These are phyloP conservation scores for Trachops cirrhosus DNA, from an alignment of 2,797 vertebrate species.

Conservation along the genomic window DNA sequence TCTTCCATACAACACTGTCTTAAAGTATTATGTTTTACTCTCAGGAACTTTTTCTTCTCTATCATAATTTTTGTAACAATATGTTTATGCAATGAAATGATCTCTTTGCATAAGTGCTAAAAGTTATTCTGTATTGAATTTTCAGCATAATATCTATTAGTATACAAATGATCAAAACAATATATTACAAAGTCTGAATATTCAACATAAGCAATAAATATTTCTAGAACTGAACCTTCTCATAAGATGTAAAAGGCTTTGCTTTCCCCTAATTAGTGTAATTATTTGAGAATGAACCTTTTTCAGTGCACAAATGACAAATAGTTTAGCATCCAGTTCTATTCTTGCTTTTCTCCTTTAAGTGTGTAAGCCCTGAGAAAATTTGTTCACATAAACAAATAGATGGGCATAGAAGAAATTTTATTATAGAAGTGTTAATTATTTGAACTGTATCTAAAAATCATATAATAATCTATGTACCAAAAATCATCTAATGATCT, in stretches of 20 bases:
- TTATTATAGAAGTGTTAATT: not conserved
- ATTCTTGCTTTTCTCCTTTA: not conserved
- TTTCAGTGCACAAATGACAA: not conserved
- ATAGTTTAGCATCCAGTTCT: not conserved
- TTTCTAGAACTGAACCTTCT: not conserved
- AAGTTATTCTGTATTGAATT: not conserved
- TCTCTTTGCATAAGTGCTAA: not conserved
- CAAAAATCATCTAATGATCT: not conserved
- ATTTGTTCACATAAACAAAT: conserved; percentile 6
- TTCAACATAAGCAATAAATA: not conserved
- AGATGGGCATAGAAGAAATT: not conserved
- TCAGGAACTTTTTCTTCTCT: not conserved
- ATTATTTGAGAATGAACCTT: not conserved
- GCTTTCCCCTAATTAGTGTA: not conserved
- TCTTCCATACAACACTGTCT: not conserved
- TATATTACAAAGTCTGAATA: not conserved
- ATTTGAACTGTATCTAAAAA: conserved; percentile 17
- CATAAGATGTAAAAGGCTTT: not conserved
- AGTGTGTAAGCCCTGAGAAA: not conserved
- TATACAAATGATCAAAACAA: not conserved
- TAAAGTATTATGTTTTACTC: not conserved
- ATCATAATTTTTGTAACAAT: not conserved
- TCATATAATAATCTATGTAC: not conserved
- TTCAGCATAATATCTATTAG: not conserved
- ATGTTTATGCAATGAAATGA: not conserved